Evolutionary conservation across 2,888 invertebrate genomes (phyloP).

Genomic region (Strigamia transsilvanica): DNA sequence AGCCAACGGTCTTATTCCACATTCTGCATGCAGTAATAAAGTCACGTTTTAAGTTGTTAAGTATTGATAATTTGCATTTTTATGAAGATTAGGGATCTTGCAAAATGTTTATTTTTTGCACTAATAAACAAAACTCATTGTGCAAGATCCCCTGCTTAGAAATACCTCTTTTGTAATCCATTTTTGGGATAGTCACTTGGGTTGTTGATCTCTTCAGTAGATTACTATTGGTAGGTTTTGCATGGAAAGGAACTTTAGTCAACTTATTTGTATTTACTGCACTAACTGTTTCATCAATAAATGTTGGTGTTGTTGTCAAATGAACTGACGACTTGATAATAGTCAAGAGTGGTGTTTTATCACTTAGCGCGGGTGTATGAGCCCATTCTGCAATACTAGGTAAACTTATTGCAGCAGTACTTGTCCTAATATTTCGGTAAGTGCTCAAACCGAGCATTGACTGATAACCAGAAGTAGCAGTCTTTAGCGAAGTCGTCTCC

Average conservation of each 20-base stretch:
- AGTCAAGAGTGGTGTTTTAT: background rate
- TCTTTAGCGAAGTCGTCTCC: background rate
- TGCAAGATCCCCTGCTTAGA: background rate
- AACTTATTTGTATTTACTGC: background rate
- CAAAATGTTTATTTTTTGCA: too few relatives aligned
- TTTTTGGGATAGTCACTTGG: background rate
- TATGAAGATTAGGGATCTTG: too few relatives aligned
- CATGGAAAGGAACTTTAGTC: constrained; percentile 41
- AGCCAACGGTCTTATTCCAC: constrained; percentile 83
- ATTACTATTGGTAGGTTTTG: background rate
- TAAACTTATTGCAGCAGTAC: background rate
- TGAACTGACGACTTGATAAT: background rate
- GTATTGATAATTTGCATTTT: too few relatives aligned
- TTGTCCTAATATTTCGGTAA: background rate
- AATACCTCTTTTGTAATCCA: constrained; percentile 27
- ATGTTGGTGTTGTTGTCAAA: background rate
- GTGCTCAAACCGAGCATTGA: background rate
- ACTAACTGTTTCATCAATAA: background rate
- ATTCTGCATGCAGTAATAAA: constrained; percentile 71
- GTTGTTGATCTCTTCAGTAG: background rate
- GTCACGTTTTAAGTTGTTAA: background rate
- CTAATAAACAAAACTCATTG: too few relatives aligned
- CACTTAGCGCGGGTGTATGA: background rate
- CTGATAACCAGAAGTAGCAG: background rate
- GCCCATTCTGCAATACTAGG: background rate